Percentiles rank a stretch among this genome's conserved stretches.
Evolutionary conservation across 2,113 vertebrate species (phyloP).

Genomic region (Otis tarda): DNA sequence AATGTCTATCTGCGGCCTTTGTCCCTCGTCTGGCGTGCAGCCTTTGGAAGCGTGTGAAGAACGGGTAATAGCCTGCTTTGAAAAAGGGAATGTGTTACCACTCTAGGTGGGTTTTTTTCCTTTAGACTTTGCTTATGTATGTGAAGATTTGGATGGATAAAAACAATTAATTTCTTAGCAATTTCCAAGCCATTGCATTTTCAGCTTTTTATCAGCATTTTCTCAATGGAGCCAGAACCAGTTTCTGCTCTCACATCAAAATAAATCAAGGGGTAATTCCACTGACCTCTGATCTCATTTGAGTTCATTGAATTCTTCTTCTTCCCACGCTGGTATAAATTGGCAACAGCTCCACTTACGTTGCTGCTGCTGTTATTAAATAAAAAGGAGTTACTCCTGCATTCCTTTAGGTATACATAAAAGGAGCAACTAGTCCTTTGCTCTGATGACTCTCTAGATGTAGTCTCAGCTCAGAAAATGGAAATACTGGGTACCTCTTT

Average conservation of each 20-base stretch:
- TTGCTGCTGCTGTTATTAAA: slow-evolving; percentile 14
- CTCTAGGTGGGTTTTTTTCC: not conserved
- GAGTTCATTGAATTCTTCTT: slow-evolving; percentile 52
- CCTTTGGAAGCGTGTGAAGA: not conserved
- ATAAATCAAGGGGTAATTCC: slow-evolving; percentile 58
- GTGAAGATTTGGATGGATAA: slow-evolving; percentile 19
- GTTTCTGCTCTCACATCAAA: slow-evolving; percentile 9
- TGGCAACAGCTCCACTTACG: not conserved
- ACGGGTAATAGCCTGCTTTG: slow-evolving; percentile 12
- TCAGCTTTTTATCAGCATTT: slow-evolving; percentile 31
- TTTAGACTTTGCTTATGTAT: not conserved
- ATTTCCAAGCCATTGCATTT: slow-evolving; percentile 2
- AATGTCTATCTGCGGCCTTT: slow-evolving; percentile 62
- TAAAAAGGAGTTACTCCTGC: not conserved
- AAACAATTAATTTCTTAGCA: slow-evolving; percentile 25
- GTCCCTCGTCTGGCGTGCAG: not conserved
- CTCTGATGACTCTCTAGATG: not conserved
- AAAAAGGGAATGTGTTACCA: not conserved
- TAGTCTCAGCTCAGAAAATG: not conserved
- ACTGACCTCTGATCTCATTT: slow-evolving; percentile 58
- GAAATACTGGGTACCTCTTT: not conserved
- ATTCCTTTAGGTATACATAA: not conserved
- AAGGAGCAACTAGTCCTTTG: not conserved
- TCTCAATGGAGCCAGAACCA: slow-evolving; percentile 18
- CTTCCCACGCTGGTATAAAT: not conserved